Conservation (phyloP, 2,113 vertebrate species). For the Sinocyclocheilus rhinocerous region DNA sequence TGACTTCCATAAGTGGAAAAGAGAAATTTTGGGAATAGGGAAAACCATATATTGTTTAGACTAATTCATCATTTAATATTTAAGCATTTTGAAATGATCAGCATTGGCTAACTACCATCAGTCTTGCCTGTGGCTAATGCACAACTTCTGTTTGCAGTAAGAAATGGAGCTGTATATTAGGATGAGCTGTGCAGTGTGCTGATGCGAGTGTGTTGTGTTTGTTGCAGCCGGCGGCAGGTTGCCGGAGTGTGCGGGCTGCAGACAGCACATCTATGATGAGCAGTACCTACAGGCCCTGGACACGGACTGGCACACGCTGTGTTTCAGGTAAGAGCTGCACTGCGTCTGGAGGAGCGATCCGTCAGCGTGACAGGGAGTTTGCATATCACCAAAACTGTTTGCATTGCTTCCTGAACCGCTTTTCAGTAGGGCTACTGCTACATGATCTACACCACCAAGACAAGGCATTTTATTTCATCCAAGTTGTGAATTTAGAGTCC, state of each 20-base stretch:
- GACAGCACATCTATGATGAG: conserved; percentile 90
- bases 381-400: too few relatives aligned
- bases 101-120: background rate
- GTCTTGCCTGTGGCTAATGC: background rate
- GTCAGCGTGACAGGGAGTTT: background rate
- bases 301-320: conserved; percentile 89
- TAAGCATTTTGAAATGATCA: background rate
- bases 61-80: background rate
- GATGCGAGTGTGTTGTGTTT: conserved; percentile 40
- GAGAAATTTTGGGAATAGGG: background rate
- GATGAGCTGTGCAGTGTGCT: background rate
- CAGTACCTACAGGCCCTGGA: conserved; percentile 94
- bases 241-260: conserved; percentile 91
- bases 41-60: background rate
- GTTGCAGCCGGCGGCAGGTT: conserved; percentile 79
- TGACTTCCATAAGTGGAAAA: background rate
- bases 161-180: background rate
- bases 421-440: too few relatives aligned
- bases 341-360: too few relatives aligned
- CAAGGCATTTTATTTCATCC: too few relatives aligned
- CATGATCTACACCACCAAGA: too few relatives aligned
- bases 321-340: conserved; percentile 81
- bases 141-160: conserved; percentile 28
- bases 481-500: too few relatives aligned
- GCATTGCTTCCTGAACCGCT: too few relatives aligned